Base-by-base conservation (phyloP, 2,113 vertebrate genomes). In the Tympanuchus pallidicinctus region DNA sequence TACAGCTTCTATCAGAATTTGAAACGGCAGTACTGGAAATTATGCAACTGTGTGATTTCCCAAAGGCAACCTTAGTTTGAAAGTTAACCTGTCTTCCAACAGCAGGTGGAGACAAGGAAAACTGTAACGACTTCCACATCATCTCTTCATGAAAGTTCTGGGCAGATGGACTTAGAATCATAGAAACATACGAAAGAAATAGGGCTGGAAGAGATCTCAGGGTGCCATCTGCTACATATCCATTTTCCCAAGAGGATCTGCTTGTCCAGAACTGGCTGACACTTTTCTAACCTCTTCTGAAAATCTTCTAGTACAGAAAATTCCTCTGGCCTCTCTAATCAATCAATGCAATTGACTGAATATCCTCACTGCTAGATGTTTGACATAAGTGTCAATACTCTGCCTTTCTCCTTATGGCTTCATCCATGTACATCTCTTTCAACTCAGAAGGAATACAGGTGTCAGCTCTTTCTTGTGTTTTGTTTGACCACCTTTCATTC, bases 91-190 rank as follows among this genome's bases (percentile, higher is more conserved):
- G 0, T 60, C 24, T 93, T 59, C 66, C 30, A 82, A 54, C 8
- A 87, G 63, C 59, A 72, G 43, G 4, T 65, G 57, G 47, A 63
- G n/a, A 78, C 8, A 54, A 86, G 56, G 25, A 82, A 22, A 89
- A 64, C 6, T 72, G 15, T 52, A 17, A 15, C 34, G 61, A 42
- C 8, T 25, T 85, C 87, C 9, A 22, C 1, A 0, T 70, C 66
- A 66, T 59, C 77, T 76, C 61, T 82, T 36, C 0, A 0, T 66
- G 59, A 81, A 82, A 34, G 32, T 78, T 13, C 65, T 77, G 34
- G 50, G 67, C 45, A 94, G 82, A 91, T 91, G 85, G 76, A 91
- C 82, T 82, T 95, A 81, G 79, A 96, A 93, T 93, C 94, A 95
- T 88, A 88, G 88, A 93, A 92, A 80, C 42, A 82, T 86, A 28